A percentile compares a stretch with the other conserved stretches of the same genome.
Evolutionary conservation across 2,797 vertebrate genomes (phyloP).

Genomic region (Chromis chromis): DNA sequence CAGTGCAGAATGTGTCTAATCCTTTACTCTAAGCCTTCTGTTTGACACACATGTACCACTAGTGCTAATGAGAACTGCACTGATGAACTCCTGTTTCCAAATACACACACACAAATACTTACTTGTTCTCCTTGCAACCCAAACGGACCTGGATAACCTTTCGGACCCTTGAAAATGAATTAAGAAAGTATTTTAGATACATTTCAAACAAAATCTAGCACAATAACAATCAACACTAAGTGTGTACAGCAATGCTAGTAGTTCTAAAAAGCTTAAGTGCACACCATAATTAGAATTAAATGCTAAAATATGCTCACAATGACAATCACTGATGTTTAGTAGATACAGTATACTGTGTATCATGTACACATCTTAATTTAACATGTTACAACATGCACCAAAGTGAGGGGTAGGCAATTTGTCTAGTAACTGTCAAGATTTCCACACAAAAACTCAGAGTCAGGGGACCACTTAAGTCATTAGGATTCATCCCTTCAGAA

Average conservation of each 20-base stretch:
- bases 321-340: background rate
- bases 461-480: too few relatives aligned
- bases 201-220: background rate
- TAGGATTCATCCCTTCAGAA: too few relatives aligned
- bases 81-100: background rate
- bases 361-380: background rate
- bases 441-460: too few relatives aligned
- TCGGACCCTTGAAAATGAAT: conserved; percentile 72
- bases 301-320: background rate
- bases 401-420: background rate
- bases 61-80: background rate
- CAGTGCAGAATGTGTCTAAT: conserved; percentile 44
- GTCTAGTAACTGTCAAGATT: too few relatives aligned
- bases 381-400: background rate
- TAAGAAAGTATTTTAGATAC: conserved; percentile 12
- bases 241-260: background rate
- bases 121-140: conserved; percentile 88
- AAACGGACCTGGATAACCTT: conserved; percentile 81
- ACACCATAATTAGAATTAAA: too few relatives aligned
- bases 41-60: background rate
- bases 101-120: conserved; percentile 36
- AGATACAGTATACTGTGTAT: too few relatives aligned
- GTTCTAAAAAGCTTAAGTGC: background rate
- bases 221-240: background rate
- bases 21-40: background rate